Evolutionary conservation across 2,113 vertebrate species (phyloP).

Genomic region (Rhynchopsitta pachyrhyncha): DNA sequence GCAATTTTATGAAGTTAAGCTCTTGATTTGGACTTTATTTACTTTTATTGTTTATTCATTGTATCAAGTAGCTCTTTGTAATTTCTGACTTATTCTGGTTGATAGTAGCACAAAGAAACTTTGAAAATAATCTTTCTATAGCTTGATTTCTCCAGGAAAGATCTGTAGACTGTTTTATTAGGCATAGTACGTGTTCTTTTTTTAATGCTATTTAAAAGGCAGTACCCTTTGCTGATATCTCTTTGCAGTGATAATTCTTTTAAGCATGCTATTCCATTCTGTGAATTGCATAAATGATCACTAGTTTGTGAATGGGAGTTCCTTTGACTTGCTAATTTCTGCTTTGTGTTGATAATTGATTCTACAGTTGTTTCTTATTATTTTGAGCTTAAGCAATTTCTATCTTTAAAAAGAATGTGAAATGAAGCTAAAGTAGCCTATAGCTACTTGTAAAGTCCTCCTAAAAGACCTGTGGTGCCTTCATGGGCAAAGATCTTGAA

Average conservation of each 20-base stretch:
- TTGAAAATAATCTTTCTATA: background rate
- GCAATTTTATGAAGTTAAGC: background rate
- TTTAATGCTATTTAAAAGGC: background rate
- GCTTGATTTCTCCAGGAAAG: background rate
- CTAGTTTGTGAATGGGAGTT: background rate
- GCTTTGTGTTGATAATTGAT: background rate
- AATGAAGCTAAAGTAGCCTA: background rate
- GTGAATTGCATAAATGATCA: background rate
- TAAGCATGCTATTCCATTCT: background rate
- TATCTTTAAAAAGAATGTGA: background rate
- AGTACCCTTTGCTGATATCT: background rate
- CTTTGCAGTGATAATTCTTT: background rate
- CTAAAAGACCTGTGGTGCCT: background rate
- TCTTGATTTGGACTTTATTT: background rate
- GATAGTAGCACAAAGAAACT: background rate
- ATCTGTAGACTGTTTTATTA: background rate
- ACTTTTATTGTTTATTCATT: background rate
- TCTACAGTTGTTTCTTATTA: background rate
- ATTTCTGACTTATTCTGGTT: background rate
- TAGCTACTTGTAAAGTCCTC: background rate
- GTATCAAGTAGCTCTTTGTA: background rate
- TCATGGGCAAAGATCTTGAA: background rate
- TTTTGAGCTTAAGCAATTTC: background rate
- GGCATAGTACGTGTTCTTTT: fast-evolving
- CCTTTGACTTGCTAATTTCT: background rate